Evolutionary conservation across 2,113 vertebrate species (phyloP).

Genomic region (Solea senegalensis): DNA sequence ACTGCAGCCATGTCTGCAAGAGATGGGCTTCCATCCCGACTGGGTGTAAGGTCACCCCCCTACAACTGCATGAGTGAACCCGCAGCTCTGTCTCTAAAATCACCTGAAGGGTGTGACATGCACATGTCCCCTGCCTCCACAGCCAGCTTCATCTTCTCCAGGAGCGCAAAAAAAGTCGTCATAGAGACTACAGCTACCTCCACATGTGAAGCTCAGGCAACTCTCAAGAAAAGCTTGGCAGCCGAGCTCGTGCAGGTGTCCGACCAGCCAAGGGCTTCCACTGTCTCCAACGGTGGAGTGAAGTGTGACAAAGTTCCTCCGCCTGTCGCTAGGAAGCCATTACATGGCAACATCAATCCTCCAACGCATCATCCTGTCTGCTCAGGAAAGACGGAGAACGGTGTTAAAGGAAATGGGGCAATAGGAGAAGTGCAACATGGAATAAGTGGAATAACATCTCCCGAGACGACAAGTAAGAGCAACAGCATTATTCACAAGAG

Average conservation of each 20-base stretch:
- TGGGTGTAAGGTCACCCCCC: slow-evolving; percentile 48
- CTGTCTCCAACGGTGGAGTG: slow-evolving; percentile 62
- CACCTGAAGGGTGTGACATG: slow-evolving; percentile 71
- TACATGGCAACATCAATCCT: slow-evolving; percentile 51
- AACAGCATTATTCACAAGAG: not conserved
- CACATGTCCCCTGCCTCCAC: slow-evolving; percentile 87
- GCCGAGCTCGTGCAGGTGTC: slow-evolving; percentile 88
- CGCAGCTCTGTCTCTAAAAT: slow-evolving; percentile 46
- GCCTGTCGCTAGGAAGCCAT: slow-evolving; percentile 94
- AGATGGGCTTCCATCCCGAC: slow-evolving; percentile 60
- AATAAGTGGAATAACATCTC: slow-evolving; percentile 48
- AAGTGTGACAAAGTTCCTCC: slow-evolving; percentile 88
- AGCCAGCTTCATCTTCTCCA: slow-evolving; percentile 96
- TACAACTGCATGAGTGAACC: slow-evolving; percentile 42
- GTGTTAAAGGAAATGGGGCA: slow-evolving; percentile 60
- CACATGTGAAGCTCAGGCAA: slow-evolving; percentile 82
- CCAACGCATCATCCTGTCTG: slow-evolving; percentile 29
- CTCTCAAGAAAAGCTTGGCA: slow-evolving; percentile 87
- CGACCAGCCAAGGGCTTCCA: slow-evolving; percentile 72
- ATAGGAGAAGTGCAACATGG: slow-evolving; percentile 48
- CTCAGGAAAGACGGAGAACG: slow-evolving; percentile 34
- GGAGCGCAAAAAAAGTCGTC: slow-evolving; percentile 88
- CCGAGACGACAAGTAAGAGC: slow-evolving; percentile 70
- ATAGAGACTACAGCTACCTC: slow-evolving; percentile 82
- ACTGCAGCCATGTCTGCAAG: slow-evolving; percentile 82